Evolutionary conservation across 2,113 vertebrate genomes (phyloP).

Genomic region (Ophthalmolycus amberensis): DNA sequence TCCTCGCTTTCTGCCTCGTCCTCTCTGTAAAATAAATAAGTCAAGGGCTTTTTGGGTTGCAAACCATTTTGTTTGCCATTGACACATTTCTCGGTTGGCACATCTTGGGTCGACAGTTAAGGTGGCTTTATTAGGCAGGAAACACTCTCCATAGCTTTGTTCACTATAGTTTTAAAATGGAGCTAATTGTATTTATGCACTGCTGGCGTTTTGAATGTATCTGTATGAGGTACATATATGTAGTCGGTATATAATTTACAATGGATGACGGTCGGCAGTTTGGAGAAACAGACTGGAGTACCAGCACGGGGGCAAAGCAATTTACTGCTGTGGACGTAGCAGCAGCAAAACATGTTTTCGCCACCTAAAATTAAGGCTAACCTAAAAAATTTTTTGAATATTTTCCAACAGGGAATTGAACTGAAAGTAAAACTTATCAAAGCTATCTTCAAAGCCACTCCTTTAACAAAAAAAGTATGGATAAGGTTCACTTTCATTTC

Average conservation of each 20-base stretch:
- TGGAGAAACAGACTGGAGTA: not conserved
- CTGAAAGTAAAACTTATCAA: not conserved
- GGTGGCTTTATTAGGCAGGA: not conserved
- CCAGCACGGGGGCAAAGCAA: not conserved
- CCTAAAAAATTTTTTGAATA: not conserved
- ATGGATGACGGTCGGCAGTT: not conserved
- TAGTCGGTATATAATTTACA: not conserved
- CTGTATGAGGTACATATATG: not conserved
- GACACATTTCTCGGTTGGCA: not conserved
- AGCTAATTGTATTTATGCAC: not conserved
- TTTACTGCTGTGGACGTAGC: not conserved
- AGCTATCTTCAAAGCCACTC: not conserved
- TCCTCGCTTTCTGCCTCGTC: not conserved
- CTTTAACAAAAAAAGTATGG: not conserved
- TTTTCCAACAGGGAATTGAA: not conserved
- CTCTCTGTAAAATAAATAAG: too few relatives aligned
- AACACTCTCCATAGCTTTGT: not conserved
- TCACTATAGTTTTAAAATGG: not conserved
- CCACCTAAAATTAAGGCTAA: not conserved
- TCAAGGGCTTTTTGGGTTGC: too few relatives aligned
- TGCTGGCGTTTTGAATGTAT: not conserved
- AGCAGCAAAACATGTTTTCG: not conserved
- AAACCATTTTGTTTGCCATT: not conserved
- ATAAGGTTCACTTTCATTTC: too few relatives aligned
- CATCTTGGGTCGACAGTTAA: not conserved